phyloP scores from a whole-genome alignment of 2,113 vertebrate genomes.

The Bagarius yarrelli region DNA sequence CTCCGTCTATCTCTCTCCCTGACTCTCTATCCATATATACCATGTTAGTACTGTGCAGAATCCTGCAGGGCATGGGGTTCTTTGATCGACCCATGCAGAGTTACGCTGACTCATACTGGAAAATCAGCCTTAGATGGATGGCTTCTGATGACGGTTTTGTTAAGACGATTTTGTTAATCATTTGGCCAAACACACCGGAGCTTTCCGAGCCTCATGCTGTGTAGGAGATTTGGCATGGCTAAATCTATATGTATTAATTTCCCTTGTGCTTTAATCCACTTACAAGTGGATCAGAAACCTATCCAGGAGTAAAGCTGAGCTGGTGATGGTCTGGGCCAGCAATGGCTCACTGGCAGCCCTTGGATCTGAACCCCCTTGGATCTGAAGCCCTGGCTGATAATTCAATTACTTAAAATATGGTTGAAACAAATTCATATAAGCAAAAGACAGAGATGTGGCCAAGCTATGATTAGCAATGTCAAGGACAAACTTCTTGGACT shows the following conservation, averaged over 20 bases:
- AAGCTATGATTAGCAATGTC: no score
- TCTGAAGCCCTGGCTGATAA: background rate
- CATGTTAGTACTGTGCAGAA: no score
- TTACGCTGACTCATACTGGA: background rate
- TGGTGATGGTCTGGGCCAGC: background rate
- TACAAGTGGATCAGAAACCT: constrained; percentile 13
- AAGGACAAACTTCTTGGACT: background rate
- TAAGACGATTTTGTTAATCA: constrained; percentile 9
- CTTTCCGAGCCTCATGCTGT: background rate
- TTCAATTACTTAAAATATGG: background rate
- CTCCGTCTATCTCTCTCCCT: no score
- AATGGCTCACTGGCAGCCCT: background rate
- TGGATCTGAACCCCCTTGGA: background rate
- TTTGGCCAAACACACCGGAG: background rate
- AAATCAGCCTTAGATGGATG: constrained; percentile 10
- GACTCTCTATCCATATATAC: background rate
- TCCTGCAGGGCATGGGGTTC: no score
- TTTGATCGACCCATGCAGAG: no score
- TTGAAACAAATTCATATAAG: background rate
- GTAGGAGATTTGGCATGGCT: background rate
- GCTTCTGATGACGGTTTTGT: constrained; percentile 3
- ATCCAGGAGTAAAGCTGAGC: constrained; percentile 14
- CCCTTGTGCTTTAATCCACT: constrained; percentile 2
- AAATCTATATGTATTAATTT: constrained; percentile 12
- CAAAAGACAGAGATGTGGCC: background rate